Evolutionary conservation across 2,888 invertebrate species (phyloP), one percentile per base, ranked within the genome.

Genomic region (Hydrotaea diabolus): DNA sequence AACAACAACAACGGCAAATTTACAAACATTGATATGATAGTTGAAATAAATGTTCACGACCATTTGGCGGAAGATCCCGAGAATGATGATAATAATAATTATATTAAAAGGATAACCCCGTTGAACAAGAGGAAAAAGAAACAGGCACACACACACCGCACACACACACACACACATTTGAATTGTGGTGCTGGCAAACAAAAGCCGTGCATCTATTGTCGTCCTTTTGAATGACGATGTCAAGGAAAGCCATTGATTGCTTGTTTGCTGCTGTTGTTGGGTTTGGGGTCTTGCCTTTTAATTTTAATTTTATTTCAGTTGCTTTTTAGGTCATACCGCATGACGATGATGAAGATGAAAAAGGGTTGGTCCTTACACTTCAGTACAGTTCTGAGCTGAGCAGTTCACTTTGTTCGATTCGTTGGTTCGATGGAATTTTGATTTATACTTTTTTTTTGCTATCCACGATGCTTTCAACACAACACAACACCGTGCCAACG

Each of bases 181-280:
- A 62, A 62, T 62, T 62, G n/a, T 49, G n/a, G 5, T n/a, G 23
- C 17, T 59, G 59, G 26, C 21, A 7, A 23, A 23, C 21, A 62
- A 62, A 31, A 62, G 62, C 13, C 59, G 21, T 59, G 23, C 62
- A 31, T 62, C 62, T 17, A 62, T 62, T 62, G 31, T 62, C 62
- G 21, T 59, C 26, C 26, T 21, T 21, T 55, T 21, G 26, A 59
- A 26, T 23, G 26, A 82, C 62, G 85, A 85, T 85, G 85, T 82
- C 85, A 85, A 82, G 85, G 82, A 85, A 81, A 85, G 77, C 59
- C 69, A 43, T 77, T 79, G 36, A 78, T 80, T 77, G 79, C 77
- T 31, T 31, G 31, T 31, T 31, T 77, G 78, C 77, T 77, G 36
- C 64, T 64, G 15, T 77, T 69, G 19, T 62, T 59, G 31, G 57